phyloP scores from a whole-genome alignment of 1,140 invertebrate species.

The Neuroterus valhalla region DNA sequence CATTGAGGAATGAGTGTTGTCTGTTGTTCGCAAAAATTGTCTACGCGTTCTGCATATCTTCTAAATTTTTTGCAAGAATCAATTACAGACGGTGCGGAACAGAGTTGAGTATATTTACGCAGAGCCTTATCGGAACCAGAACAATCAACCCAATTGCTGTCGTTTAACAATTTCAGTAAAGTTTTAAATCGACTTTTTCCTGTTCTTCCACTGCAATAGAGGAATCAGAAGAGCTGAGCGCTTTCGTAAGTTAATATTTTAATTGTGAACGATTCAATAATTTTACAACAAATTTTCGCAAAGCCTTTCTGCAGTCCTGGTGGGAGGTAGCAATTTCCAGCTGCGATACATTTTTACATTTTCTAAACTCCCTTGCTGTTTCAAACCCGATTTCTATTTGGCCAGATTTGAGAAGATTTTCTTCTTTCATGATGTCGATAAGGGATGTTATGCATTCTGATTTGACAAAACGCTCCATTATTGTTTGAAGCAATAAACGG shows the following conservation, averaged over 20 bases:
- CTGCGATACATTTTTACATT: slow-evolving; percentile 6
- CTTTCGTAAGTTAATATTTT: slow-evolving; percentile 38
- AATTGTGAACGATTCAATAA: slow-evolving; percentile 33
- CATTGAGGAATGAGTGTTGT: too few species aligned
- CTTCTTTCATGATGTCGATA: slow-evolving; percentile 35
- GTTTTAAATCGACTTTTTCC: slow-evolving; percentile 1
- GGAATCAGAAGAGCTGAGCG: slow-evolving; percentile 38
- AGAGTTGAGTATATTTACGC: slow-evolving; percentile 28
- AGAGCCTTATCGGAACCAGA: slow-evolving; percentile 27
- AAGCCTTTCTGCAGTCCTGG: neutral
- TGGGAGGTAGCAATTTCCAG: neutral
- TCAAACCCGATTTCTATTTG: slow-evolving; percentile 36
- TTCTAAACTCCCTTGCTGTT: slow-evolving; percentile 3
- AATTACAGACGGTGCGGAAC: too few species aligned
- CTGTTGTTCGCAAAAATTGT: slow-evolving; percentile 34
- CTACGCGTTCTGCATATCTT: slow-evolving; percentile 24
- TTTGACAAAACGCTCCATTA: too few species aligned
- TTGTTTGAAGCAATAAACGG: too few species aligned
- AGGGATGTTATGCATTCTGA: slow-evolving; percentile 23
- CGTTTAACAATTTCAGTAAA: slow-evolving; percentile 15
- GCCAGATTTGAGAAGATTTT: slow-evolving; percentile 33
- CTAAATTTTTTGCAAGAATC: slow-evolving; percentile 35
- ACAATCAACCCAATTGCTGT: slow-evolving; percentile 34
- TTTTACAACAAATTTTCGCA: slow-evolving; percentile 30
- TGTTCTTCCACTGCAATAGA: neutral